These are phyloP conservation scores for Archips xylosteana DNA, from an alignment of 2,888 invertebrate species.

Conservation along the genomic window DNA sequence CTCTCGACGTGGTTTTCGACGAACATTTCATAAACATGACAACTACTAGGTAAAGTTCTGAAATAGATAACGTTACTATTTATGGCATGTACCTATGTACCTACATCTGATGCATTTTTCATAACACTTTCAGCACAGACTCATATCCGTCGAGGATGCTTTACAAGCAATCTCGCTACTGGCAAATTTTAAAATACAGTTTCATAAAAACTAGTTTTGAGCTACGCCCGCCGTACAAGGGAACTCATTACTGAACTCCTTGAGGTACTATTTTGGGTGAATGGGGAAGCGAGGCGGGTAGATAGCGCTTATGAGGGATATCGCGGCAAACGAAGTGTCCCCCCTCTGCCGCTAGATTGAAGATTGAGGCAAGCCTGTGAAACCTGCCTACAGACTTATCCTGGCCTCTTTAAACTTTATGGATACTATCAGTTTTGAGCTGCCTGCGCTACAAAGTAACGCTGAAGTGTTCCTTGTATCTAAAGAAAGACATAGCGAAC, in stretches of 20 bases:
- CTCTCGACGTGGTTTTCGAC: too few relatives aligned
- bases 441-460: not conserved
- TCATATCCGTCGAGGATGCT: slow-evolving; percentile 18
- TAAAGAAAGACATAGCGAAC: not conserved
- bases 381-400: slow-evolving; percentile 21
- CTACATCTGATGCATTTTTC: slow-evolving; percentile 6
- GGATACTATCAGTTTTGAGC: slow-evolving; percentile 37
- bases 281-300: slow-evolving; percentile 70
- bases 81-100: not conserved
- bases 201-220: slow-evolving; percentile 67
- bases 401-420: slow-evolving; percentile 37
- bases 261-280: slow-evolving; percentile 83
- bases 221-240: slow-evolving; percentile 68
- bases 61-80: too few relatives aligned
- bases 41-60: too few relatives aligned
- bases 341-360: slow-evolving; percentile 44
- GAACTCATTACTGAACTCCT: slow-evolving; percentile 83
- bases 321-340: slow-evolving; percentile 80
- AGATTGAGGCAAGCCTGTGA: slow-evolving; percentile 30
- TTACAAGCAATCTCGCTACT: slow-evolving; percentile 31
- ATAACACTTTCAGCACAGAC: slow-evolving; percentile 13
- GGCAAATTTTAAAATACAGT: slow-evolving; percentile 71
- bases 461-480: not conserved
- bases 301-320: slow-evolving; percentile 82
- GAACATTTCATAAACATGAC: too few relatives aligned